Percentiles rank a stretch among this genome's conserved stretches.
Conservation (phyloP, 2,113 vertebrate genomes). For the Elephantulus edwardii region DNA sequence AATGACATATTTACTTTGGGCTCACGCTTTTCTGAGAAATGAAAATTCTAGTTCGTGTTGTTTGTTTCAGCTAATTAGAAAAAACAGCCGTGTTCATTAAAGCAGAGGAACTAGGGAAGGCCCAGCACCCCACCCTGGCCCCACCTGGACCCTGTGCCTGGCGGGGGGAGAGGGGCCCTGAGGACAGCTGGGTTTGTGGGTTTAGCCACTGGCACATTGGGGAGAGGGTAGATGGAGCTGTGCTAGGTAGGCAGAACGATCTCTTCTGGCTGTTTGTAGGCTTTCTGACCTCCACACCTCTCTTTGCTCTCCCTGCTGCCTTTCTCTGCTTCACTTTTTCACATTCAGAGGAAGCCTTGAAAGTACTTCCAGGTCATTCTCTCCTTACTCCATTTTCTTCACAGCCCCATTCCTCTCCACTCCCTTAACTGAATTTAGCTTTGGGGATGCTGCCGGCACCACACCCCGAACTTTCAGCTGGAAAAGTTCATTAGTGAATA, state of each 20-base stretch:
- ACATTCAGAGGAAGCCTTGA: not conserved
- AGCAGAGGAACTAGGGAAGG: not conserved
- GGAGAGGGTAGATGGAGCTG: not conserved
- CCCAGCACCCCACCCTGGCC: not conserved
- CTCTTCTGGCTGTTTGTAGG: not conserved
- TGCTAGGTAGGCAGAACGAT: no score
- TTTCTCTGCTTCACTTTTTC: not conserved
- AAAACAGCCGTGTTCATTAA: constrained; percentile 67
- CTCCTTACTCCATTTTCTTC: not conserved
- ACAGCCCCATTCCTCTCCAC: not conserved
- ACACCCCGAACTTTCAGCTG: not conserved
- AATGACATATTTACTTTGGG: constrained; percentile 73
- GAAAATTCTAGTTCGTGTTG: constrained; percentile 74
- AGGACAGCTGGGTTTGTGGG: no score
- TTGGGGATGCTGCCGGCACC: not conserved
- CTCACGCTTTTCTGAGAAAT: constrained; percentile 75
- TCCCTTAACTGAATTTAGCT: not conserved
- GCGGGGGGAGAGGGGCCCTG: no score
- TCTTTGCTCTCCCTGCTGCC: not conserved
- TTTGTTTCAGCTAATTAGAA: constrained; percentile 76
- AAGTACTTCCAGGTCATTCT: not conserved
- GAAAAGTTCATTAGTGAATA: not conserved
- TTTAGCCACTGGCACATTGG: not conserved
- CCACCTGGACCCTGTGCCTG: no score
- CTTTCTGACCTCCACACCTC: not conserved